A percentile compares a stretch with the other conserved stretches of the same genome.
Evolutionary conservation across 1,140 invertebrate species (phyloP).

Genomic region (Saccostrea echinata): DNA sequence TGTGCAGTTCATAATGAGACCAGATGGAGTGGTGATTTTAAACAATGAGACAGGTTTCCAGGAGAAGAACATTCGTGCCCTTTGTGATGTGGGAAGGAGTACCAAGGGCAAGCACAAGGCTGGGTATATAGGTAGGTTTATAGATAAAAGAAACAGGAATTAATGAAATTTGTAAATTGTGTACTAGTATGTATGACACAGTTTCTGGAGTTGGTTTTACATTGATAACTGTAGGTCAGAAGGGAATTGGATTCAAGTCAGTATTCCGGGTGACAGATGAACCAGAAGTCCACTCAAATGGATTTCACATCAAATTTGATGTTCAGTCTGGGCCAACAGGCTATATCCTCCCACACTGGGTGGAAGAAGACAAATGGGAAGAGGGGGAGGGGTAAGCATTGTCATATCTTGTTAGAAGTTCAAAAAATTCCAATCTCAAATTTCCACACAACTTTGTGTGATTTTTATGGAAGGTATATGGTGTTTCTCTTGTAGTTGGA

Average conservation of each 20-base stretch:
- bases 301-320: constrained; percentile 79
- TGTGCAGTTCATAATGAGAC: constrained; percentile 75
- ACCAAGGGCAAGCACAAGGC: constrained; percentile 79
- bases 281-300: constrained; percentile 80
- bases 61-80: constrained; percentile 76
- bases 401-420: background rate
- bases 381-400: constrained; percentile 52
- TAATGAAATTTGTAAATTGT: too few relatives aligned
- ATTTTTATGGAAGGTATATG: background rate
- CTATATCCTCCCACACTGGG: constrained; percentile 79
- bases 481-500: constrained; percentile 68
- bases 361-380: constrained; percentile 56
- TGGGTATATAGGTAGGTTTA: constrained; percentile 78
- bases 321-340: constrained; percentile 76
- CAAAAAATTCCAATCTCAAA: background rate
- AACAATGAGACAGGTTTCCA: constrained; percentile 80
- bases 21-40: constrained; percentile 69
- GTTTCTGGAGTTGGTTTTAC: too few relatives aligned
- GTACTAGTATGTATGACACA: too few relatives aligned
- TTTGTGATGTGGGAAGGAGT: constrained; percentile 80
- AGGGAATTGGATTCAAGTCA: constrained; percentile 81
- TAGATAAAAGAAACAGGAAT: too few relatives aligned
- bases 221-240: constrained; percentile 73
- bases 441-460: background rate
- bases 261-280: constrained; percentile 78